Conservation (phyloP, 2,797 vertebrate genomes). For the Pagetopsis macropterus region DNA sequence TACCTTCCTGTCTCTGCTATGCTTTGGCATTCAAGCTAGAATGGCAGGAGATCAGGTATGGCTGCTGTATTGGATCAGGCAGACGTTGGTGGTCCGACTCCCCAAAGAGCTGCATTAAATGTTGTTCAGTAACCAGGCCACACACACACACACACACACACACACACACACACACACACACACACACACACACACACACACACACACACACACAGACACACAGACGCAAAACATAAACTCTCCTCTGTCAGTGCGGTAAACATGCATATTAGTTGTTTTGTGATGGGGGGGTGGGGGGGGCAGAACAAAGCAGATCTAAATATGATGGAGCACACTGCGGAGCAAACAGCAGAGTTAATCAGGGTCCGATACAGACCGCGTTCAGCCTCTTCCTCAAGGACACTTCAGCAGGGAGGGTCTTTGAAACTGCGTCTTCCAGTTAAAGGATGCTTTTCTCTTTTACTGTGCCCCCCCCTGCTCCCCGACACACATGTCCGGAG, state of each 20-base stretch:
- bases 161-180: no score
- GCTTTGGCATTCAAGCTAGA: not conserved
- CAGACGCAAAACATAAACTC: slow-evolving; percentile 1
- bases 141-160: no score
- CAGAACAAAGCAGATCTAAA: slow-evolving; percentile 26
- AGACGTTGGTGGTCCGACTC: slow-evolving; percentile 7
- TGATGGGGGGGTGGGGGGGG: not conserved
- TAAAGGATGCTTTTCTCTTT: slow-evolving; percentile 35
- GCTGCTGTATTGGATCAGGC: slow-evolving; percentile 6
- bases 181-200: no score
- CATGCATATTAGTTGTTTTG: slow-evolving; percentile 1
- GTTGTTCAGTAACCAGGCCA: slow-evolving; percentile 12
- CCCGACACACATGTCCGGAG: slow-evolving; percentile 21
- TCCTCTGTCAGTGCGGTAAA: slow-evolving; percentile 14
- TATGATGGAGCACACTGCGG: slow-evolving; percentile 21
- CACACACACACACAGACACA: not conserved
- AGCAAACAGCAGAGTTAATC: slow-evolving; percentile 38
- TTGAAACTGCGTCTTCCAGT: slow-evolving; percentile 39
- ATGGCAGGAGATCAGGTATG: not conserved
- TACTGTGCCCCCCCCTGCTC: slow-evolving; percentile 26
- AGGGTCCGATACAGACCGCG: slow-evolving; percentile 38
- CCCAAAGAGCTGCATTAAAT: slow-evolving; percentile 14
- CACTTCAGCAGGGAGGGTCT: slow-evolving; percentile 36
- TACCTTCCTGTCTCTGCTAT: not conserved
- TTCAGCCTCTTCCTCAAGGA: slow-evolving; percentile 57